phyloP scores from a whole-genome alignment of 92 coral and sea anemone genomes.

The Porites cylindrica region DNA sequence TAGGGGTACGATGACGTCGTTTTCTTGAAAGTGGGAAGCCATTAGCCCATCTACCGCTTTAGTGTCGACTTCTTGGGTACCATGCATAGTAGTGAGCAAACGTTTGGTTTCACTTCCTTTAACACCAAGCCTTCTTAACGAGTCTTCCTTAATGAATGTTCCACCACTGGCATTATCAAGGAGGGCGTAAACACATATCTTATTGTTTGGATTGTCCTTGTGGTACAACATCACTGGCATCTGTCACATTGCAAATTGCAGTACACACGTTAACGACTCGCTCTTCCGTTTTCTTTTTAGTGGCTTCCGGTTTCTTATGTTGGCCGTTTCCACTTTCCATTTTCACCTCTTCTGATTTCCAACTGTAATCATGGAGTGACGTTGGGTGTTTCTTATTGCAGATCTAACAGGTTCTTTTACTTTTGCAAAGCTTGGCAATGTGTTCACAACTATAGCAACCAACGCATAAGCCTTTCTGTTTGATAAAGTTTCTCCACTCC shows the following conservation, averaged over 20 bases:
- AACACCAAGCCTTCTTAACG: conserved; percentile 63
- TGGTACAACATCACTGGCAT: conserved; percentile 59
- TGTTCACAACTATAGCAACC: conserved; percentile 62
- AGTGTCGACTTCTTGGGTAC: conserved; percentile 48
- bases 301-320: conserved; percentile 7
- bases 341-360: conserved; percentile 45
- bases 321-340: neutral
- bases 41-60: conserved; percentile 58
- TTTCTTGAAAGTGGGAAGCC: conserved; percentile 58
- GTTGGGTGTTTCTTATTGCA: conserved; percentile 81
- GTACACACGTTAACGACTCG: conserved; percentile 32
- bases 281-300: neutral
- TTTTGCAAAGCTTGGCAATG: conserved; percentile 64
- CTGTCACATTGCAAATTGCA: conserved; percentile 54
- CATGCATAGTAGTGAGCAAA: conserved; percentile 72
- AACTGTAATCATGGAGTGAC: conserved; percentile 65
- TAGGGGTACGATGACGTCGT: conserved; percentile 43
- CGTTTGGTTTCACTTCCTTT: conserved; percentile 46
- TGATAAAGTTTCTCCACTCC: conserved; percentile 67
- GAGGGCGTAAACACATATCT: conserved; percentile 63
- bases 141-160: conserved; percentile 70
- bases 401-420: conserved; percentile 3
- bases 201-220: conserved; percentile 34
- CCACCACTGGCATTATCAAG: conserved; percentile 78
- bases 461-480: conserved; percentile 62